Percentiles rank a stretch among this genome's conserved stretches.
These are phyloP conservation scores for Zygaena filipendulae DNA, from an alignment of 2,888 invertebrate species.

Conservation along the genomic window DNA sequence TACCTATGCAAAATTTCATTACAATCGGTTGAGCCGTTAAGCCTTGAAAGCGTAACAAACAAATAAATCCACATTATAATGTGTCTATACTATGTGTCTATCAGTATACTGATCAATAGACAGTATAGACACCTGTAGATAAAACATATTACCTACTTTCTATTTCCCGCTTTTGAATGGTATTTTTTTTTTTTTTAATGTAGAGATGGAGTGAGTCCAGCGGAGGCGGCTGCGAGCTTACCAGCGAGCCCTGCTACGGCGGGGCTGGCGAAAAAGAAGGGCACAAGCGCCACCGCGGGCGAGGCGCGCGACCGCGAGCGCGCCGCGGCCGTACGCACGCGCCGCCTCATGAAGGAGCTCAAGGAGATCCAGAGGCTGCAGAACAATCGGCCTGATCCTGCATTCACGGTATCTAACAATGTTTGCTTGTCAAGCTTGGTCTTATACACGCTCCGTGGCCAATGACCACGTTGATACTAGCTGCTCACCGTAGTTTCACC, in stretches of 20 bases:
- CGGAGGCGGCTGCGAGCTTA: constrained; percentile 53
- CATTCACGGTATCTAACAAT: constrained; percentile 83
- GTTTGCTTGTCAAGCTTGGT: too few relatives aligned
- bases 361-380: constrained; percentile 82
- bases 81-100: too few relatives aligned
- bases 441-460: background rate
- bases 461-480: background rate
- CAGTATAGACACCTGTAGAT: too few relatives aligned
- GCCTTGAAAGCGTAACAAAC: too few relatives aligned
- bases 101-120: too few relatives aligned
- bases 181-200: too few relatives aligned
- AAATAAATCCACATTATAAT: too few relatives aligned
- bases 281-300: constrained; percentile 20
- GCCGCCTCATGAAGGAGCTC: constrained; percentile 87
- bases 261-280: constrained; percentile 51
- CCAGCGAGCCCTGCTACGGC: constrained; percentile 61
- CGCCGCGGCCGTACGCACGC: constrained; percentile 71
- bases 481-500: background rate
- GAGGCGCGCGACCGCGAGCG: constrained; percentile 51
- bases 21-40: too few relatives aligned
- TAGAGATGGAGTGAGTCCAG: constrained; percentile 63
- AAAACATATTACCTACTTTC: too few relatives aligned
- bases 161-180: too few relatives aligned
- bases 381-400: constrained; percentile 74
- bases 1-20: too few relatives aligned